A percentile compares a stretch with the other conserved stretches of the same genome.
phyloP scores from a whole-genome alignment of 1,140 invertebrate species.

The Polypedilum pembai region DNA sequence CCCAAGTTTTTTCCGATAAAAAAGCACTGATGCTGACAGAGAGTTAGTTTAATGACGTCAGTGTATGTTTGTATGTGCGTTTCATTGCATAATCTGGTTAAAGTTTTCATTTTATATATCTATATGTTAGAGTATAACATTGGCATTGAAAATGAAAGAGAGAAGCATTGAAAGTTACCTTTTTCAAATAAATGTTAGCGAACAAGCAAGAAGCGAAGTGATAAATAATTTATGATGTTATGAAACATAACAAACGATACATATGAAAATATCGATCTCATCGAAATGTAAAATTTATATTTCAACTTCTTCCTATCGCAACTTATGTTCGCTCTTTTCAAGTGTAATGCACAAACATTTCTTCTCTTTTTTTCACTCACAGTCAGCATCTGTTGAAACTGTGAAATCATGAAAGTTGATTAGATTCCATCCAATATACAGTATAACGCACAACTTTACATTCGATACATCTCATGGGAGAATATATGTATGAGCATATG shows the following conservation, averaged over 20 bases:
- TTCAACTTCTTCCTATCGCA: not conserved
- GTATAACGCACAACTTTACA: not conserved
- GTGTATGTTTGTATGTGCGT: no score
- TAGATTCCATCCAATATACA: not conserved
- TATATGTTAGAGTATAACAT: no score
- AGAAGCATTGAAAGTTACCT: no score
- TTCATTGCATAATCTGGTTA: no score
- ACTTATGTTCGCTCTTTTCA: not conserved
- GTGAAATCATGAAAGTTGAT: conserved; percentile 13
- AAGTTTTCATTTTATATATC: no score
- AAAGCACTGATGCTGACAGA: no score
- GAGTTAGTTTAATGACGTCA: no score
- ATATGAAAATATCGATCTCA: conserved; percentile 6
- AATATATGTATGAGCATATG: no score
- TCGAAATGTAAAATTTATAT: conserved; percentile 16
- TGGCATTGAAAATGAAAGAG: no score
- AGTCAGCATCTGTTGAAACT: conserved; percentile 16
- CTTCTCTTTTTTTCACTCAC: not conserved
- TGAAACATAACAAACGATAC: conserved; percentile 7
- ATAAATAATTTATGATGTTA: conserved; percentile 20
- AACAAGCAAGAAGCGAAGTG: not conserved
- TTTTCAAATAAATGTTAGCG: no score
- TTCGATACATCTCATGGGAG: not conserved
- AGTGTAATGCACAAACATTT: not conserved
- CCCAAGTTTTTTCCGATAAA: no score